Evolutionary conservation across 2,797 vertebrate genomes (phyloP).

Genomic region (Anguilla anguilla): DNA sequence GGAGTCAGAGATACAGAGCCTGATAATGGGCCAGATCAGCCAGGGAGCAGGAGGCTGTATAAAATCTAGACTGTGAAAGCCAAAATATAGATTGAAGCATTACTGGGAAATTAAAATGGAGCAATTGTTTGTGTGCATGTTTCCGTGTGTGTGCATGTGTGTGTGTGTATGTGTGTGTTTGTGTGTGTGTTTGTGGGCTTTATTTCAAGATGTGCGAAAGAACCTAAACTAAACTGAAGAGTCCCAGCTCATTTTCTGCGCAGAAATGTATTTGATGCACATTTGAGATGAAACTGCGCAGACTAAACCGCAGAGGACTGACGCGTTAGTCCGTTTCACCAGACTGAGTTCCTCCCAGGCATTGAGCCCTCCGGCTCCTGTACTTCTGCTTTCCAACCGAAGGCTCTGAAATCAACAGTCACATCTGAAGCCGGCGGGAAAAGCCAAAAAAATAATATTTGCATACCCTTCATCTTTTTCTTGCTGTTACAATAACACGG

Average conservation of each 20-base stretch:
- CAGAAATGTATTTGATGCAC: background rate
- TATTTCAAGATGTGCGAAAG: background rate
- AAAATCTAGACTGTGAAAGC: conserved; percentile 56
- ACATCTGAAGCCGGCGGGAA: background rate
- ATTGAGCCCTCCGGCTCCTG: background rate
- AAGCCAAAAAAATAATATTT: background rate
- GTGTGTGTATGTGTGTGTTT: background rate
- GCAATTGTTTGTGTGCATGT: background rate
- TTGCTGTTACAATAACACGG: background rate
- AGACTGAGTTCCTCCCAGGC: background rate
- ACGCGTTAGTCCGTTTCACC: background rate
- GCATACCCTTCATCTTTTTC: background rate
- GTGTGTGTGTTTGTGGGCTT: background rate
- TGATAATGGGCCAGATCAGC: conserved; percentile 60
- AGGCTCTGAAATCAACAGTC: background rate
- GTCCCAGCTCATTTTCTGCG: conserved; percentile 5
- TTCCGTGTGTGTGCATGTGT: background rate
- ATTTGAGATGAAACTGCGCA: conserved; percentile 1
- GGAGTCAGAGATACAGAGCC: conserved; percentile 39
- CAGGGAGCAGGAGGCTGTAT: conserved; percentile 56
- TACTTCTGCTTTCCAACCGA: background rate
- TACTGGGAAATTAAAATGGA: conserved; percentile 21
- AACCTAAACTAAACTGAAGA: background rate
- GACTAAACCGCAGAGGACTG: background rate
- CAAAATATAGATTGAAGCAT: conserved; percentile 52